phyloP scores from a whole-genome alignment of 2,113 vertebrate genomes.

The Gulo gulo region DNA sequence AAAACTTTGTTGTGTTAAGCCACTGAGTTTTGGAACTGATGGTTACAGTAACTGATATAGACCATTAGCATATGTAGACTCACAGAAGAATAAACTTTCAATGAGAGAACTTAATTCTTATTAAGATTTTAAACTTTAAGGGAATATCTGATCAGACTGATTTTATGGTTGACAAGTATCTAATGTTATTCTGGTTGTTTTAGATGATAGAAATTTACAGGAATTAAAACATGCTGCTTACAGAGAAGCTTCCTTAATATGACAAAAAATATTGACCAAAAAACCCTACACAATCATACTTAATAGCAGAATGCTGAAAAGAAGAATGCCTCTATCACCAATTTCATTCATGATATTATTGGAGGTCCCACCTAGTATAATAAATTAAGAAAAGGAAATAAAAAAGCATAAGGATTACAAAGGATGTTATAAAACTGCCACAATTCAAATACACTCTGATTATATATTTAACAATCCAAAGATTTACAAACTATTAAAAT shows the following conservation, averaged over 20 bases:
- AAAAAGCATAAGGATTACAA: neutral
- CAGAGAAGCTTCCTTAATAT: neutral
- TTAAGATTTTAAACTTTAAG: neutral
- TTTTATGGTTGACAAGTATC: neutral
- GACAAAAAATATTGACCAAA: neutral
- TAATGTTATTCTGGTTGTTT: neutral
- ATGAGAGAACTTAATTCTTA: neutral
- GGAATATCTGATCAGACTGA: neutral
- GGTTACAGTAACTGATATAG: neutral
- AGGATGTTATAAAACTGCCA: neutral
- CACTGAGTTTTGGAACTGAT: neutral
- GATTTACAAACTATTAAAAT: neutral
- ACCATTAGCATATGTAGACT: neutral
- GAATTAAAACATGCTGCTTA: neutral
- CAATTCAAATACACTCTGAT: neutral
- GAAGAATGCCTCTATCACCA: neutral
- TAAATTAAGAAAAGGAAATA: neutral
- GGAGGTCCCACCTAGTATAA: neutral
- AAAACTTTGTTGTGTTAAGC: neutral
- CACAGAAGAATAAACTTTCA: neutral
- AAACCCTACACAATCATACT: neutral
- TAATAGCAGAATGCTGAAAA: neutral
- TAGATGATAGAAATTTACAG: neutral
- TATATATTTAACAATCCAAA: neutral
- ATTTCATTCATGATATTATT: neutral